These are phyloP conservation scores for Caenorhabditis auriculariae DNA, from an alignment of 2,888 invertebrate species.

Conservation along the genomic window DNA sequence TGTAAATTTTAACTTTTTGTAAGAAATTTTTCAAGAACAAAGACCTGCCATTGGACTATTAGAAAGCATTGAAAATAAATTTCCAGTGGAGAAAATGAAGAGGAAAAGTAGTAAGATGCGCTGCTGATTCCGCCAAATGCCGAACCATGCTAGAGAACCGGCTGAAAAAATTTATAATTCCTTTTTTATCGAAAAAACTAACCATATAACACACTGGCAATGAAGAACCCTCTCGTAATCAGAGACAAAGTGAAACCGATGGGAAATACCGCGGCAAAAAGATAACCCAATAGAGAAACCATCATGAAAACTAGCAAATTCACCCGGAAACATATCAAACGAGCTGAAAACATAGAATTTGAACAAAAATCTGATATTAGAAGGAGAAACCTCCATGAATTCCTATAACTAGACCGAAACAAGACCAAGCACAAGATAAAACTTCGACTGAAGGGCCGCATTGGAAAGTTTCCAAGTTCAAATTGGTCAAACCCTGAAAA, in stretches of 20 bases:
- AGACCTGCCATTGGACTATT: no score
- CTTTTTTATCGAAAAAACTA: neutral
- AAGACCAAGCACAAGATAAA: constrained; percentile 23
- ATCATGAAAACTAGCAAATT: constrained; percentile 24
- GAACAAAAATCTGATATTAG: neutral
- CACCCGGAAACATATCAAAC: neutral
- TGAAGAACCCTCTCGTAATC: constrained; percentile 20
- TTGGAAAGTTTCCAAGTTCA: constrained; percentile 1
- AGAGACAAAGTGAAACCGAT: constrained; percentile 14
- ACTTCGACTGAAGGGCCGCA: constrained; percentile 15
- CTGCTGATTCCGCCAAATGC: constrained; percentile 28
- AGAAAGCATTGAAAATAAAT: neutral
- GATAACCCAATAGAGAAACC: constrained; percentile 4
- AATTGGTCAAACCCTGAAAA: constrained; percentile 14
- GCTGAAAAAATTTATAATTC: constrained; percentile 6
- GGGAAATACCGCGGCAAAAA: constrained; percentile 8
- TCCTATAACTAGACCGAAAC: constrained; percentile 23
- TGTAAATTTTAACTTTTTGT: neutral
- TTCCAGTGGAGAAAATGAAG: constrained; percentile 21
- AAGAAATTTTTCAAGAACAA: neutral
- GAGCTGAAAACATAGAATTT: constrained; percentile 4
- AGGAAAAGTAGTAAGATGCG: constrained; percentile 18
- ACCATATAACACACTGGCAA: constrained; percentile 16
- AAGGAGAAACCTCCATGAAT: constrained; percentile 10
- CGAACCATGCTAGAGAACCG: constrained; percentile 26